These are phyloP conservation scores for Lepidochrysops patricia DNA, from an alignment of 2,888 invertebrate genomes.

Conservation along the genomic window DNA sequence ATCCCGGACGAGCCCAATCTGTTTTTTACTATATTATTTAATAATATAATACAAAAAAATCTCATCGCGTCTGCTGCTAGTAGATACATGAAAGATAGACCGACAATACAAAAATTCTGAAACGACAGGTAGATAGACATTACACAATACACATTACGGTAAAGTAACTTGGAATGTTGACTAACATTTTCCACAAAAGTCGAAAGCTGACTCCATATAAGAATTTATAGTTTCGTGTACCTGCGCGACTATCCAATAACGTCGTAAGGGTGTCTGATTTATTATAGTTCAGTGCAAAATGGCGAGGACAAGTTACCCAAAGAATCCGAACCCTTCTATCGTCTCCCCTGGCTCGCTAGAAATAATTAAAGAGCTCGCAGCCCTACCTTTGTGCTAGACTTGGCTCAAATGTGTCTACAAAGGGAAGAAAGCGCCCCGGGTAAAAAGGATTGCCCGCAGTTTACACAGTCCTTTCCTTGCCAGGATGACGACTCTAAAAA, in stretches of 20 bases:
- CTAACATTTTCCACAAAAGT: no score
- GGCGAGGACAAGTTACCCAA: conserved; percentile 26
- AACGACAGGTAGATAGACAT: no score
- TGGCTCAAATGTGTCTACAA: conserved; percentile 48
- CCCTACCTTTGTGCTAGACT: conserved; percentile 49
- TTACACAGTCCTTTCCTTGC: conserved; percentile 35
- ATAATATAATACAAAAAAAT: no score
- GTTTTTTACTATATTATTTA: no score
- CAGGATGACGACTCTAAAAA: conserved; percentile 26
- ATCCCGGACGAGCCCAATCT: conserved; percentile 71
- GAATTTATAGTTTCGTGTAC: conserved; percentile 7
- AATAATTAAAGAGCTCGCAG: conserved; percentile 60
- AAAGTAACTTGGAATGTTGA: no score
- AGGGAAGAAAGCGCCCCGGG: conserved; percentile 49
- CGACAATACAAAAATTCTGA: no score
- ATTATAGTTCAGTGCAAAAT: conserved; percentile 18
- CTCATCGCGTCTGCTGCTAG: no score
- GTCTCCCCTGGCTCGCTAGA: conserved; percentile 40
- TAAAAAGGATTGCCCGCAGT: conserved; percentile 46
- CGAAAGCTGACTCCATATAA: no score
- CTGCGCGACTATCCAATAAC: neutral
- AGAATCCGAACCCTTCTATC: conserved; percentile 32
- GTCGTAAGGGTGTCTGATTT: conserved; percentile 17
- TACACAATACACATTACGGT: no score
- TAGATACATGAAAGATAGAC: no score